Conservation (phyloP, 2,888 invertebrate species). For the Exocentrus adspersus region DNA sequence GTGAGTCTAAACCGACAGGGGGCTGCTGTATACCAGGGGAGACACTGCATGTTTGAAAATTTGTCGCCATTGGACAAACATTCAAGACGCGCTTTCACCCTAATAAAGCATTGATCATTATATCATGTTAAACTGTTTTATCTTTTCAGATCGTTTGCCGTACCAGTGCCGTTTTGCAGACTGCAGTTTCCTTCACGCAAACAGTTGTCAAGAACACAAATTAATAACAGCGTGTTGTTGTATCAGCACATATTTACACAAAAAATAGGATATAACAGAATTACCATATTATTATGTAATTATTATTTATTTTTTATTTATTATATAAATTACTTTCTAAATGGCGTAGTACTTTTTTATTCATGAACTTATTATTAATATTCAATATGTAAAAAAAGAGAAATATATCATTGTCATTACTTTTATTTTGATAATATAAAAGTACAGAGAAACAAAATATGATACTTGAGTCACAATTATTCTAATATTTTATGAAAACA, state of each 20-base stretch:
- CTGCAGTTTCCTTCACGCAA: constrained; percentile 79
- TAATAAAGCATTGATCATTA: not conserved
- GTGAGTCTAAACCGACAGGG: too few relatives aligned
- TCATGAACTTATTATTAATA: not conserved
- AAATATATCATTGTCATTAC: not conserved
- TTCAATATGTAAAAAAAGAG: not conserved
- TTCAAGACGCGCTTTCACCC: too few relatives aligned
- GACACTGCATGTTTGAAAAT: too few relatives aligned
- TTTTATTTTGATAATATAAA: constrained; percentile 9
- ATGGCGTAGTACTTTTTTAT: not conserved
- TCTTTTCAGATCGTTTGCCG: constrained; percentile 66
- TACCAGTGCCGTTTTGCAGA: constrained; percentile 74
- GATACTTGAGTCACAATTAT: too few relatives aligned
- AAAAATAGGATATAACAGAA: constrained; percentile 3
- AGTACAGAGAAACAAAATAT: constrained; percentile 11
- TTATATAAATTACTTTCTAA: constrained; percentile 28
- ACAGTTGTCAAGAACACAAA: constrained; percentile 77
- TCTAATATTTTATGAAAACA: too few relatives aligned
- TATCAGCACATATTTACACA: constrained; percentile 34
- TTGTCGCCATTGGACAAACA: too few relatives aligned
- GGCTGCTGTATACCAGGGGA: too few relatives aligned
- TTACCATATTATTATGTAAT: not conserved
- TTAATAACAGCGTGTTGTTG: constrained; percentile 81
- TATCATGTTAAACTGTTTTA: not conserved
- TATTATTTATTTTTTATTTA: constrained; percentile 30